A percentile compares a stretch with the other conserved stretches of the same genome.
Evolutionary conservation across 2,113 vertebrate genomes (phyloP).

Genomic region (Upupa epops): DNA sequence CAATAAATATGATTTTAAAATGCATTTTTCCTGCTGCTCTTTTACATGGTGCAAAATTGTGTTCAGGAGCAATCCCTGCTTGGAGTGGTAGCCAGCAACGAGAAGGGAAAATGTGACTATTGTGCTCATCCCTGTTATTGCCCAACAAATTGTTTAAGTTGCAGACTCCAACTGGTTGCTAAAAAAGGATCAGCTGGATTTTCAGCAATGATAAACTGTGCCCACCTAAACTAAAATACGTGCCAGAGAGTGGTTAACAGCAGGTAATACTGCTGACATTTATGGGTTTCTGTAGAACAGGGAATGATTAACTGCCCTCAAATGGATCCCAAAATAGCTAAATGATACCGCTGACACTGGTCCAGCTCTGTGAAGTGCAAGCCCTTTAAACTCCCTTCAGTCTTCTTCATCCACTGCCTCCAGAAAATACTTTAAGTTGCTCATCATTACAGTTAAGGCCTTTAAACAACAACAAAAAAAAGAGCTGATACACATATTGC

Average conservation of each 20-base stretch:
- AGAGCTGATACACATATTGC: not conserved
- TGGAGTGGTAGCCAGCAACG: too few species aligned
- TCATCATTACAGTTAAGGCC: not conserved
- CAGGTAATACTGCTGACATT: not conserved
- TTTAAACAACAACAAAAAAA: not conserved
- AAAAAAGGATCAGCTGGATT: not conserved
- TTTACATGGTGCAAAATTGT: not conserved
- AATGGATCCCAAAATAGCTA: not conserved
- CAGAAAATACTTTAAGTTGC: not conserved
- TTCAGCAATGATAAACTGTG: not conserved
- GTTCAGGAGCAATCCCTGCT: not conserved
- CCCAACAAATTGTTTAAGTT: not conserved
- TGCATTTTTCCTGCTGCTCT: not conserved
- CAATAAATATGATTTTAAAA: not conserved
- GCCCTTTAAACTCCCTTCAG: not conserved
- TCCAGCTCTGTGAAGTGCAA: not conserved
- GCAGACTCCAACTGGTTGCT: not conserved
- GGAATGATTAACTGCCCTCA: not conserved
- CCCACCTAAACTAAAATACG: not conserved
- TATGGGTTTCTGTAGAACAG: not conserved
- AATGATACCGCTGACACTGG: not conserved
- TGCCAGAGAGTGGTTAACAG: not conserved
- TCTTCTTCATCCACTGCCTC: not conserved
- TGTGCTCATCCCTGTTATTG: not conserved
- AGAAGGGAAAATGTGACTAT: not conserved